phyloP scores from a whole-genome alignment of 1,140 invertebrate species.

The Chionoecetes opilio region DNA sequence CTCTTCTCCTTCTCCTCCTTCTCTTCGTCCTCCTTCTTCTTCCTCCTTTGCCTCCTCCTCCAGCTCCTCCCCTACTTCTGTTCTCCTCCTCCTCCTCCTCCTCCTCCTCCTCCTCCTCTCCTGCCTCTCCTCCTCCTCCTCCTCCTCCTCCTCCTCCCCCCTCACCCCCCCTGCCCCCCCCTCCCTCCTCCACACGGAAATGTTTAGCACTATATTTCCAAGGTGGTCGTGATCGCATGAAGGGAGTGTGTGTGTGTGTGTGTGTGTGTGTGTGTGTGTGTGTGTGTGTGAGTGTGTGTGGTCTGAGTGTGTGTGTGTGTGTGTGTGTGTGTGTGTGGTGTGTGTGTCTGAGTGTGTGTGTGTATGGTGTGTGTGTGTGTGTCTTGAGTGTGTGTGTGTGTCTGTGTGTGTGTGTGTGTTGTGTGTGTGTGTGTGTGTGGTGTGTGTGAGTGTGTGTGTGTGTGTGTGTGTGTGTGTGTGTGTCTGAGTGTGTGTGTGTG shows the following conservation, averaged over 20 bases:
- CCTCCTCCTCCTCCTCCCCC: neutral
- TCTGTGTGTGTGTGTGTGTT: slow-evolving; percentile 16
- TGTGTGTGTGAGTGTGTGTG: neutral
- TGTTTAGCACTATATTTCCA: slow-evolving; percentile 19
- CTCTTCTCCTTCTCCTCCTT: too few relatives aligned
- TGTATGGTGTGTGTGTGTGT: too few relatives aligned
- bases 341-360: neutral
- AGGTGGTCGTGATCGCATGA: neutral
- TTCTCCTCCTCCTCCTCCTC: neutral
- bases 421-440: too few relatives aligned
- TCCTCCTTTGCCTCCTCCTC: too few relatives aligned
- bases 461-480: too few relatives aligned
- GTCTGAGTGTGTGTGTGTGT: slow-evolving; percentile 5
- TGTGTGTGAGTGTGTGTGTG: too few relatives aligned
- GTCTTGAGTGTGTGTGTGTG: slow-evolving; percentile 2
- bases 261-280: slow-evolving; percentile 27
- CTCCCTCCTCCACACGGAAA: neutral
- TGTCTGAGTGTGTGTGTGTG: too few relatives aligned
- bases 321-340: slow-evolving; percentile 25
- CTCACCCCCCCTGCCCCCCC: neutral
- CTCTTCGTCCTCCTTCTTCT: too few relatives aligned
- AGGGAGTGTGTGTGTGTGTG: slow-evolving; percentile 4
- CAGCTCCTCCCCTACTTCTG: neutral
- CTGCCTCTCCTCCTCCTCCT: neutral
- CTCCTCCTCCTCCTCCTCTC: neutral